Base-by-base conservation (phyloP, 2,888 invertebrate genomes). In the Ceraclea dissimilis region DNA sequence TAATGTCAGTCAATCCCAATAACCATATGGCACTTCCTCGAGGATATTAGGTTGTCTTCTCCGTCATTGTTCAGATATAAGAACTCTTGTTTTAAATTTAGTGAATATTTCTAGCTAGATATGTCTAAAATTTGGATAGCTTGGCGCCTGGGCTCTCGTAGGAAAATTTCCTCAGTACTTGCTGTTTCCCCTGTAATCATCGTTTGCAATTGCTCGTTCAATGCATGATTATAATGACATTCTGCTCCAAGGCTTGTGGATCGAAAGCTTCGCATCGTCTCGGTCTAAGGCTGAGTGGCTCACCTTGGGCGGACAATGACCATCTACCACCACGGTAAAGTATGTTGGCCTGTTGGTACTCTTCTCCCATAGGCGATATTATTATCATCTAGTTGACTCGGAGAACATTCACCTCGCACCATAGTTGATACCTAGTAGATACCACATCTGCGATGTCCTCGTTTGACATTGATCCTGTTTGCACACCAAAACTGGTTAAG, bases 271-370 rank as follows among this genome's bases (percentile, higher is more conserved):
- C 47, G 46, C 46, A 17, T 44, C 43, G 51, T 44, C 43, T 52
- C 44, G 43, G 43, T 52, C 52, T 31, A 46, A 50, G 50, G 13
- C 39, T 16, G 8, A 57, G 52, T 52, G 53, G 57, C 34, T 57
- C 52, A 46, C 57, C 57, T 57, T 57, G 51, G 57, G 31, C 44
- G 57, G 57, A 43, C 57, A 53, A 47, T 53, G 57, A 57, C 57
- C 57, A 52, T 44, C 39, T 13, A 16, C 39, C n/a, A 21, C 43
- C 43, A 8, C 19, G 13, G 39, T n/a, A 13, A 13, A 16, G 39
- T 16, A 13, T 39, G 47, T 22, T 26, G 39, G n/a, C 16, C 16
- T 5, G 16, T 13, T 39, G 39, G 16, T 39, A 39, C 13, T 39
- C 39, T 39, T 13, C 39, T 39, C 39, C 4, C 26, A 26, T 26